Conservation (phyloP, 1,140 invertebrate genomes). For the Apis cerana region DNA sequence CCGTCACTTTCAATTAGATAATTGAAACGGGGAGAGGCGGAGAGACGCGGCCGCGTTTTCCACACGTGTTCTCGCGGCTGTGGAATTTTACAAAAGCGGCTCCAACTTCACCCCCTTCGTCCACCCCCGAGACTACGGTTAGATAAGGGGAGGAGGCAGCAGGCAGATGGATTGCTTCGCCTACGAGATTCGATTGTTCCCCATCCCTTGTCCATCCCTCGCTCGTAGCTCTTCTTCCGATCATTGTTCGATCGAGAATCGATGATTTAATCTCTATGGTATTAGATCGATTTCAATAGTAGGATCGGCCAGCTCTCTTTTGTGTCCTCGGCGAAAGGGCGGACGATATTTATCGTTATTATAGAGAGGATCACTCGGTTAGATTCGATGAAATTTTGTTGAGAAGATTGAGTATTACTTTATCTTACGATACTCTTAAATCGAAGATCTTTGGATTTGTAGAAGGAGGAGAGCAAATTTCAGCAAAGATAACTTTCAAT, state of each 20-base stretch:
- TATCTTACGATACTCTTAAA: background rate
- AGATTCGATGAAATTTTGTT: background rate
- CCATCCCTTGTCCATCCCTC: conserved; percentile 9
- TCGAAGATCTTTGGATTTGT: background rate
- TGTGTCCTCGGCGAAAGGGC: conserved; percentile 15
- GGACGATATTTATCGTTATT: conserved; percentile 16
- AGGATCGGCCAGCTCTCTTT: conserved; percentile 2
- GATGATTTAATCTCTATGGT: conserved; percentile 33
- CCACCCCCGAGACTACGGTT: background rate
- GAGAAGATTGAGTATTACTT: background rate
- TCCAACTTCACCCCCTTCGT: conserved; percentile 46
- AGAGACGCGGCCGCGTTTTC: conserved; percentile 37
- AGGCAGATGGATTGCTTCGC: conserved; percentile 29
- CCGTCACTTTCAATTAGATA: conserved; percentile 75
- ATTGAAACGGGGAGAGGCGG: conserved; percentile 68
- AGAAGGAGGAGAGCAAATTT: too few relatives aligned
- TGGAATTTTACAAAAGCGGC: conserved; percentile 69
- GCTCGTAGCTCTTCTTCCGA: background rate
- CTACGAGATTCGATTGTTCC: conserved; percentile 51
- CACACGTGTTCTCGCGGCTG: conserved; percentile 60
- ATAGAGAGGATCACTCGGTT: background rate
- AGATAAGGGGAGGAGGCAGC: background rate
- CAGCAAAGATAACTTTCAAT: too few relatives aligned
- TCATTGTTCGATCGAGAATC: conserved; percentile 30
- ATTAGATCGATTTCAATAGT: too few relatives aligned